Evolutionary conservation across 2,888 invertebrate genomes (phyloP).

Genomic region (Zele albiditarsus): DNA sequence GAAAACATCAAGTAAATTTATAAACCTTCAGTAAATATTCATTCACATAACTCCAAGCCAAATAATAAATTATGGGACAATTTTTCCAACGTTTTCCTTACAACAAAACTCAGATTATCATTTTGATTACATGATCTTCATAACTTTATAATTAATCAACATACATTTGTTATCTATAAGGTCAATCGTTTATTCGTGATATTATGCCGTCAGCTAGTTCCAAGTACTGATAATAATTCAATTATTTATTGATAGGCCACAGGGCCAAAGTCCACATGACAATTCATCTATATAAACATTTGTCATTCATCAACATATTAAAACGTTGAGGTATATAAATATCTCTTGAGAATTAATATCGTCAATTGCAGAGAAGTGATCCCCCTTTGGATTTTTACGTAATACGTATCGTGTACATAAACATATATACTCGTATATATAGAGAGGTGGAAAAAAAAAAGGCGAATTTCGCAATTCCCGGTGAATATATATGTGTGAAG

Average conservation of each 20-base stretch:
- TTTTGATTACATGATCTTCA: neutral
- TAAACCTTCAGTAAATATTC: neutral
- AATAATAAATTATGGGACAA: neutral
- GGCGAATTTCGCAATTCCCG: constrained; percentile 1
- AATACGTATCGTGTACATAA: neutral
- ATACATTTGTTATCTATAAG: neutral
- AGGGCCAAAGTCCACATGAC: neutral
- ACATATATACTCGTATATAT: constrained; percentile 5
- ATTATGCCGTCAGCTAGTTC: neutral
- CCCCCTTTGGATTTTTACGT: neutral
- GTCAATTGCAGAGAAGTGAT: neutral
- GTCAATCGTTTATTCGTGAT: neutral
- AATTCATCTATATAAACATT: neutral
- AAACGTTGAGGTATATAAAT: neutral
- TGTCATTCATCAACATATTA: neutral
- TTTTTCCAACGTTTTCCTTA: neutral
- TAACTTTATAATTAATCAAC: neutral
- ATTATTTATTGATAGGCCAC: neutral
- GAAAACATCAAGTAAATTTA: neutral
- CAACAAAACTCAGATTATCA: neutral
- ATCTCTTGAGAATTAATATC: neutral
- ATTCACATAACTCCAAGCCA: neutral
- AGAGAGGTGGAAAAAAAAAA: constrained; percentile 17
- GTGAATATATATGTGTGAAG: constrained; percentile 1
- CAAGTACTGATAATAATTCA: neutral